Evolutionary conservation across 2,888 invertebrate genomes (phyloP), one percentile per base, ranked within the genome.

Genomic region (Andrena camellia): DNA sequence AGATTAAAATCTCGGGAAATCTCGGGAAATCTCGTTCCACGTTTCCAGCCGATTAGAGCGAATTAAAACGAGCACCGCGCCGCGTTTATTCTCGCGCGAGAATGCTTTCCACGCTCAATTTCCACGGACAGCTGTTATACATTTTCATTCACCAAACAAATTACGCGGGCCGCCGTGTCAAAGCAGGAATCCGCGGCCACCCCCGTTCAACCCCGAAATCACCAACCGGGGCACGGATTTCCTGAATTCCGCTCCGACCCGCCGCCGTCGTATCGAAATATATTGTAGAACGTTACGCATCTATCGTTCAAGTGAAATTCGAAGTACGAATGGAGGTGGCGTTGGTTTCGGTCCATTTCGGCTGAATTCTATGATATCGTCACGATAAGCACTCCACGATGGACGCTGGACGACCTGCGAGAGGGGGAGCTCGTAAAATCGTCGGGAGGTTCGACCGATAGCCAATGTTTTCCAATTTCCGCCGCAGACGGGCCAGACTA

Each of bases 401-500:
- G 66, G 10, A 67, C 54, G 69, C 42, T 17, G 42, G 17, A 42
- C 74, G 42, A 42, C 23, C 66, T 35, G 31, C 54, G 69, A 76
- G 35, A 57, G 75, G 68, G 42, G 10, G 50, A 68, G 57, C 89
- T 89, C 90, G 89, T 87, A 90, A 89, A 89, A 89, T 89, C 84
- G 78, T 64, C 71, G 75, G 67, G 78, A 84, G 85, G 89, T 89
- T 79, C 81, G 63, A 42, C 50, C 84, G 88, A 88, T 89, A 84
- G 79, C 72, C 87, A 85, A 86, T 89, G 89, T 90, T 90, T 90
- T 91, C 87, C 89, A 89, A 90, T 90, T 90, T 90, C 90, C 90
- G 86, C 57, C 64, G 57, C 70, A 82, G 71, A 59, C 63, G 54
- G 59, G 78, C 52, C 72, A 71, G 75, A 75, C 57, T 71, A 71